phyloP scores from a whole-genome alignment of 2,888 invertebrate genomes.

The Andrena hattorfiana region DNA sequence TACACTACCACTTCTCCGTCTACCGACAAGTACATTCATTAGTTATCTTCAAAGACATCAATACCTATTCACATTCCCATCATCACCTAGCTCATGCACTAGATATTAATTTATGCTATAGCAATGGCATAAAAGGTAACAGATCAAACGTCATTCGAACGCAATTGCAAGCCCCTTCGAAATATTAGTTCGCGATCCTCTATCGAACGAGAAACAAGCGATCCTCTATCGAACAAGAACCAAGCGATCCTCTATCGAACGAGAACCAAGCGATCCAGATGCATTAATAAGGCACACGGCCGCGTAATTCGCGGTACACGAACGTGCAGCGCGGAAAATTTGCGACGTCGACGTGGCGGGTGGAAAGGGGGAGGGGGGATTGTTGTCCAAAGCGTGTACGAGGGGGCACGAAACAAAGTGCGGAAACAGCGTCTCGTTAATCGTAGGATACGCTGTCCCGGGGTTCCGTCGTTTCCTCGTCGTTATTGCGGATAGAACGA shows the following conservation, averaged over 20 bases:
- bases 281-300: constrained; percentile 24
- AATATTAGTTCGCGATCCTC: constrained; percentile 13
- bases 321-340: constrained; percentile 1
- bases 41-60: no score
- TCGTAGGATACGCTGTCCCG: constrained; percentile 53
- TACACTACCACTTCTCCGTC: no score
- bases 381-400: constrained; percentile 18
- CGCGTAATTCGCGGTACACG: constrained; percentile 29
- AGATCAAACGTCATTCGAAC: no score
- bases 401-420: constrained; percentile 31
- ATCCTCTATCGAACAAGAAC: constrained; percentile 6
- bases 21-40: no score
- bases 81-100: no score
- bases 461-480: constrained; percentile 51
- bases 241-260: background rate
- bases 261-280: constrained; percentile 6
- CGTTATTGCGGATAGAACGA: constrained; percentile 54
- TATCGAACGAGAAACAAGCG: background rate
- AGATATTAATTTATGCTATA: no score
- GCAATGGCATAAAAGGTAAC: no score
- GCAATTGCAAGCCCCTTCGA: background rate
- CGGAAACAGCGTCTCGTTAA: constrained; percentile 61
- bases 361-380: background rate
- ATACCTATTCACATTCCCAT: no score
- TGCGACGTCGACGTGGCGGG: constrained; percentile 1